Conservation (phyloP, 2,797 vertebrate genomes). For the Urosaurus nigricauda region DNA sequence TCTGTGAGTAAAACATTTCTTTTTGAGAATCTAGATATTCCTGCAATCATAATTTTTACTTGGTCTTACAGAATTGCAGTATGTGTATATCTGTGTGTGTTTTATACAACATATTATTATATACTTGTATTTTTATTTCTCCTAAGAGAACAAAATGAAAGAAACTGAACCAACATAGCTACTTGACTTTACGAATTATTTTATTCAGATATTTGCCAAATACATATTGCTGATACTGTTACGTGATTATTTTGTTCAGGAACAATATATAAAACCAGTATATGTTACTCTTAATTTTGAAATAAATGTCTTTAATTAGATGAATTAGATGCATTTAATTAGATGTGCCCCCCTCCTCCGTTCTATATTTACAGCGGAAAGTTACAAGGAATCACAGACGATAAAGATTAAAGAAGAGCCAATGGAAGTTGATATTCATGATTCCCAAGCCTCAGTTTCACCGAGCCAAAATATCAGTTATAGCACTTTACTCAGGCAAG, state of each 20-base stretch:
- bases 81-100: too few relatives aligned
- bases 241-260: background rate
- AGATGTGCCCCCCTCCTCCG: conserved; percentile 57
- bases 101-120: too few relatives aligned
- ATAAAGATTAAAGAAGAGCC: conserved; percentile 95
- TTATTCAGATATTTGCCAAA: background rate
- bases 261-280: conserved; percentile 44
- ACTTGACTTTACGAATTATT: conserved; percentile 37
- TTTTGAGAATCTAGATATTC: background rate
- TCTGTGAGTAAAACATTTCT: background rate
- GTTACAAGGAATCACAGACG: conserved; percentile 92
- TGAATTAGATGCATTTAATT: conserved; percentile 16
- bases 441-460: conserved; percentile 83
- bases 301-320: conserved; percentile 48
- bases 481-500: conserved; percentile 93
- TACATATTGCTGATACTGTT: background rate
- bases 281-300: conserved; percentile 56
- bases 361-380: conserved; percentile 84
- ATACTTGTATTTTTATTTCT: background rate
- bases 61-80: background rate
- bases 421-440: conserved; percentile 95
- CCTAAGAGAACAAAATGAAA: conserved; percentile 6
- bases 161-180: conserved; percentile 46
- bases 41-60: background rate
- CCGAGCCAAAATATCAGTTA: conserved; percentile 84